phyloP scores from a whole-genome alignment of 2,113 vertebrate species.

The Capra hircus region DNA sequence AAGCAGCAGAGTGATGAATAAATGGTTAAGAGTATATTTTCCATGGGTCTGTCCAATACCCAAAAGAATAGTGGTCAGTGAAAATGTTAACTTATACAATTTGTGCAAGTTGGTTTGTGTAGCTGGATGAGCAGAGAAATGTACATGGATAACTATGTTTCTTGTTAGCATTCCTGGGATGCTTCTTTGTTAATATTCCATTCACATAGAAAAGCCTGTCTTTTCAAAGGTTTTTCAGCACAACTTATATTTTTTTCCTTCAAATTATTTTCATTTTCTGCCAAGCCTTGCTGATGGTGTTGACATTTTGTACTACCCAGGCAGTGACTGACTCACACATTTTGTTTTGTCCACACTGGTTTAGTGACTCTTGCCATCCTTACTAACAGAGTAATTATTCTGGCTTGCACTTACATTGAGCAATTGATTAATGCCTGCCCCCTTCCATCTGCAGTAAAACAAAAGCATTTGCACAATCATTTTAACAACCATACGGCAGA shows the following conservation, averaged over 20 bases:
- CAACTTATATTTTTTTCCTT: neutral
- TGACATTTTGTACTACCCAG: constrained; percentile 19
- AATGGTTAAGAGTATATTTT: neutral
- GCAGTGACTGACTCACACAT: neutral
- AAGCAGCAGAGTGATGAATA: neutral
- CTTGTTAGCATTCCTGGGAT: neutral
- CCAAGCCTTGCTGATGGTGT: neutral
- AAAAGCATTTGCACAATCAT: constrained; percentile 17
- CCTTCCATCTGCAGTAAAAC: neutral
- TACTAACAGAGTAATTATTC: neutral
- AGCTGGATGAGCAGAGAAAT: neutral
- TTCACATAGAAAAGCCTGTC: neutral
- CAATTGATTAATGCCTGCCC: neutral
- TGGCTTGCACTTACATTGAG: neutral
- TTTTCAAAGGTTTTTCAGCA: neutral
- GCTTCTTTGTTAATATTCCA: neutral
- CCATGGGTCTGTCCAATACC: neutral
- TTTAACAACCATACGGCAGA: constrained; percentile 13
- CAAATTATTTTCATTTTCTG: constrained; percentile 44
- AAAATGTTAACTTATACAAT: neutral
- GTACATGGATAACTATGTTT: neutral
- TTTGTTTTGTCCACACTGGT: neutral
- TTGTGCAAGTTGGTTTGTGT: neutral
- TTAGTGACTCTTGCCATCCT: neutral
- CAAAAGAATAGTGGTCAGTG: neutral